These are phyloP conservation scores for Silurus meridionalis DNA, from an alignment of 2,113 vertebrate species.

Conservation along the genomic window DNA sequence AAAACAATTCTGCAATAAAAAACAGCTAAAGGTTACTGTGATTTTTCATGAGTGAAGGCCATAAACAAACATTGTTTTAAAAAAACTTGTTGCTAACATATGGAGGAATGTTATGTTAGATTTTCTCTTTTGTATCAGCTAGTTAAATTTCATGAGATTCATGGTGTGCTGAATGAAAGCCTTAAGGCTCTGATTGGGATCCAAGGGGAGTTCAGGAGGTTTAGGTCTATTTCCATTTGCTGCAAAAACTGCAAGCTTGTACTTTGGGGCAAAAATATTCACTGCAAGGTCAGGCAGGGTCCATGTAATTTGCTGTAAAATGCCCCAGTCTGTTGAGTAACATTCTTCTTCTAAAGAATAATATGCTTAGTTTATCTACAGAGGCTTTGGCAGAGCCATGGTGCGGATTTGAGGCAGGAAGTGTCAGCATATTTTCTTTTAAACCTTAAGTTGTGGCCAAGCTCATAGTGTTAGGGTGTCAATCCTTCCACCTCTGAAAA, in stretches of 20 bases:
- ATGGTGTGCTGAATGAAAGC: neutral
- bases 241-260: constrained; percentile 21
- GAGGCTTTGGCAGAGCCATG: constrained; percentile 26
- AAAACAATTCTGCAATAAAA: neutral
- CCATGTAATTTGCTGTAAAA: constrained; percentile 19
- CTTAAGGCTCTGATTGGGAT: constrained; percentile 10
- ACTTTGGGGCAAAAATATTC: constrained; percentile 22
- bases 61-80: neutral
- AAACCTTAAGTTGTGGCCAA: constrained; percentile 35
- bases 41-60: neutral
- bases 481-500: constrained; percentile 17
- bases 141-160: constrained; percentile 8
- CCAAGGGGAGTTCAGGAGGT: constrained; percentile 9
- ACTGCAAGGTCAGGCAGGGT: constrained; percentile 8
- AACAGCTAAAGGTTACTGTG: neutral
- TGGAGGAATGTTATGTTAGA: neutral
- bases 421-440: constrained; percentile 57
- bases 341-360: constrained; percentile 11
- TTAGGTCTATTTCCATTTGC: constrained; percentile 25
- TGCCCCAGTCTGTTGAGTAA: constrained; percentile 5
- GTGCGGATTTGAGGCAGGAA: constrained; percentile 43
- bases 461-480: constrained; percentile 10
- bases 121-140: neutral
- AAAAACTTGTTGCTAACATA: neutral
- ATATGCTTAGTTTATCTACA: constrained; percentile 34